phyloP scores from a whole-genome alignment of 2,113 vertebrate species.

The Helogale parvula region DNA sequence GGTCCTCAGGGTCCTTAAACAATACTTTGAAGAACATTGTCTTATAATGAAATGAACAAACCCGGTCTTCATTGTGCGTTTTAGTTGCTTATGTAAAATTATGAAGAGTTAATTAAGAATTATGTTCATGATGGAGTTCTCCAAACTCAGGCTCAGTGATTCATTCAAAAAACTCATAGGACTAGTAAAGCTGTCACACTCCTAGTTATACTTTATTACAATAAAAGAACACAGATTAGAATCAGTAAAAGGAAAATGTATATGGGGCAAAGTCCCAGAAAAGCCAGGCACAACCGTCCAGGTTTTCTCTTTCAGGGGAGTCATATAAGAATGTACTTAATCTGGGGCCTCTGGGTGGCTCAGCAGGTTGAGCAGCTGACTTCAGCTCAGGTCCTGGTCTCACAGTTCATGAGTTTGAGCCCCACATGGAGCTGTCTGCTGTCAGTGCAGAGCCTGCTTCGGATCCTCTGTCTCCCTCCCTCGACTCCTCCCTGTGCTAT shows the following conservation, averaged over 20 bases:
- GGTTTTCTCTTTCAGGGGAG: background rate
- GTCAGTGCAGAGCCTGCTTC: too few species aligned
- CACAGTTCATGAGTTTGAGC: too few species aligned
- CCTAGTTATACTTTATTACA: background rate
- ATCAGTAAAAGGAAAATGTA: conserved; percentile 5
- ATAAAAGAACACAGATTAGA: conserved; percentile 36
- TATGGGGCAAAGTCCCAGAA: background rate
- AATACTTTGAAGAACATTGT: background rate
- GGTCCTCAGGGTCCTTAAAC: background rate
- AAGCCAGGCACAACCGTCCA: background rate
- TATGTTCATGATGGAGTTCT: background rate
- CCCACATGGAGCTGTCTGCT: too few species aligned
- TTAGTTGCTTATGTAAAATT: conserved; percentile 12
- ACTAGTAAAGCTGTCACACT: background rate
- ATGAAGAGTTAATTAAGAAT: conserved; percentile 13
- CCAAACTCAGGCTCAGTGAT: background rate
- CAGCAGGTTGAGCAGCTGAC: too few species aligned
- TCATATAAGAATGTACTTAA: background rate
- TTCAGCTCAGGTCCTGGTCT: too few species aligned
- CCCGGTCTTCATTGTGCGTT: background rate
- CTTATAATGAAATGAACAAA: background rate
- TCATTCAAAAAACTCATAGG: background rate
- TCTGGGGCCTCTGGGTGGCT: too few species aligned
- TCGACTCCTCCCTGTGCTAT: too few species aligned
- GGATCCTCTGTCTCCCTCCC: too few species aligned